Evolutionary conservation across 1,140 invertebrate species (phyloP).

Genomic region (Drosophila tristis): DNA sequence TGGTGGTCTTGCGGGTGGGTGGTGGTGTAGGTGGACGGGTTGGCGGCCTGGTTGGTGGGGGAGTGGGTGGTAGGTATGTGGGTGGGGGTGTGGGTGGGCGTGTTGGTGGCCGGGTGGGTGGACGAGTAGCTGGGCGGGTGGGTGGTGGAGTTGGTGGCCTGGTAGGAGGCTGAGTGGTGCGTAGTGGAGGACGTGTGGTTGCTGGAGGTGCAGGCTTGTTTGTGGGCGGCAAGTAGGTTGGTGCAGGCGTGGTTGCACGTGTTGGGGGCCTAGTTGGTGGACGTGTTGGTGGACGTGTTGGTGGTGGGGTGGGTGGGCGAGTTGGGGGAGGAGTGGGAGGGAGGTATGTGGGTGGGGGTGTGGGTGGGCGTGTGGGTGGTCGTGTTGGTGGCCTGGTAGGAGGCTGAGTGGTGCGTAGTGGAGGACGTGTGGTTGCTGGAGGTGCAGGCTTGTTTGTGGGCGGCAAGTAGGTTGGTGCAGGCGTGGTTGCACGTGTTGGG

Average conservation of each 20-base stretch:
- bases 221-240: conserved; percentile 37
- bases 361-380: conserved; percentile 51
- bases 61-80: conserved; percentile 20
- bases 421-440: conserved; percentile 37
- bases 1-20: conserved; percentile 44
- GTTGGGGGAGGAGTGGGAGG: conserved; percentile 51
- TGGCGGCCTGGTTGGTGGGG: conserved; percentile 21
- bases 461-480: conserved; percentile 17
- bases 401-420: conserved; percentile 28
- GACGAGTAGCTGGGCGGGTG: background rate
- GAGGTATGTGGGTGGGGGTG: conserved; percentile 37
- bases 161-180: background rate
- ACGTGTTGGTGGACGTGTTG: conserved; percentile 44
- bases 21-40: conserved; percentile 34
- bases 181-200: conserved; percentile 9
- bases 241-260: conserved; percentile 15
- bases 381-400: conserved; percentile 51
- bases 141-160: conserved; percentile 12
- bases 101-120: background rate
- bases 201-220: conserved; percentile 23
- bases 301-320: conserved; percentile 44
- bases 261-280: conserved; percentile 44
- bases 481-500: conserved; percentile 22
- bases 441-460: conserved; percentile 24
- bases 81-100: too few relatives aligned